Evolutionary conservation across 1,140 invertebrate genomes (phyloP).

Genomic region (Acyrthosiphon pisum): DNA sequence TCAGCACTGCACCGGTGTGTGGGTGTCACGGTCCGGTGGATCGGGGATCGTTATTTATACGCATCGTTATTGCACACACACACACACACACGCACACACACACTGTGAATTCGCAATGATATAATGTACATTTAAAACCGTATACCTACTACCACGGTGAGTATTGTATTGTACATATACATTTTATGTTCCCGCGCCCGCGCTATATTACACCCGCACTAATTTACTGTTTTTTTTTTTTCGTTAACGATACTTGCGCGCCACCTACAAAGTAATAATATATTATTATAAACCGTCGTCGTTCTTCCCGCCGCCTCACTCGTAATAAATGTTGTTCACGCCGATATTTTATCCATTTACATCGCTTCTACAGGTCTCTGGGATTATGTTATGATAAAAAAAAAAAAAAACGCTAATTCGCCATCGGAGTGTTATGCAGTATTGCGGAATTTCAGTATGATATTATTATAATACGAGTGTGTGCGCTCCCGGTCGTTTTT

Average conservation of each 20-base stretch:
- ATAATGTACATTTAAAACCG: conserved; percentile 37
- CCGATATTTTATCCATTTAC: neutral
- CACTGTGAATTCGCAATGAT: neutral
- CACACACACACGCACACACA: neutral
- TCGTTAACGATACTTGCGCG: neutral
- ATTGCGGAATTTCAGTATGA: neutral
- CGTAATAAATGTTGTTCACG: neutral
- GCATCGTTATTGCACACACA: neutral
- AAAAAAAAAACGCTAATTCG: neutral
- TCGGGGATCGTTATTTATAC: conserved; percentile 50
- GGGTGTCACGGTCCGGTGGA: neutral
- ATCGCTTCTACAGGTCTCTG: neutral
- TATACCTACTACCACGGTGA: neutral
- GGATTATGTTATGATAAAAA: neutral
- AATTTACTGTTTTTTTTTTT: neutral
- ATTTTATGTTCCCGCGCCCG: neutral
- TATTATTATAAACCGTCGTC: neutral
- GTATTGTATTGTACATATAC: no score
- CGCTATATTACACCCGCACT: neutral
- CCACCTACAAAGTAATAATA: neutral
- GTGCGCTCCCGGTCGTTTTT: neutral
- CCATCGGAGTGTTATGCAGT: neutral
- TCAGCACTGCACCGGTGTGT: neutral
- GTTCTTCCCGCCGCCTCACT: neutral
- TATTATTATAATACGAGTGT: neutral